Evolutionary conservation across 2,113 vertebrate species (phyloP), one percentile per base, ranked within the genome.

Genomic region (Cebus imitator): DNA sequence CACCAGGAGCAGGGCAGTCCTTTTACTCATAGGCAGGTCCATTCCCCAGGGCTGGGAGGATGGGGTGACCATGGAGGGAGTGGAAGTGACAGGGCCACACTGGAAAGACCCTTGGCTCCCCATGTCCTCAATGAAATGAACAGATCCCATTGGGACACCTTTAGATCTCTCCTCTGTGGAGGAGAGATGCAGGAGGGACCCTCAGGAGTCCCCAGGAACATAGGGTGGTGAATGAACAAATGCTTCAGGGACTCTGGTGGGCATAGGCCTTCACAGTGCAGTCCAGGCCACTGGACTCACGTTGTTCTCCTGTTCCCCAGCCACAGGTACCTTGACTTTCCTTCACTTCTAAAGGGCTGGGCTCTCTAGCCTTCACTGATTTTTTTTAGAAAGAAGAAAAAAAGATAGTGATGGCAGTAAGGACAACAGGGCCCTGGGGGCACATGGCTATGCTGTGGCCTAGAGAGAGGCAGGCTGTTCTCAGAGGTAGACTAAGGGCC

Each of bases 261-360:
- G 37, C 16, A 4, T 20, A 68, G 35, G 8, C 45, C 30, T 64
- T 43, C 27, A 37, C 30, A 45, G 73, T 8, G 20, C 35, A 73
- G 50, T 8, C 17, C 50, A 52, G 52, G 16, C 50, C 52, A 52
- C 45, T 50, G 12, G 23, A 20, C 12, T 48, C 27, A 80, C 27
- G 2, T 20, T 27, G 3, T 17, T 50, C 64, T 48, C 50, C 91
- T 57, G 73, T 37, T 48, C 35, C 57, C 25, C 27, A 32, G 81
- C 7, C 32, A 25, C 37, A n/a, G 1, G 0, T 1, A 43, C 10
- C 70, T n/a, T 8, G 1, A 43, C 10, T 37, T 30, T 5, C 52
- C 43, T 45, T 85, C 35, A 11, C 50, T 50, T 50, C 17, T 66
- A 30, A 81, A 64, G 21, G 14, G 52, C 64, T 23, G 32, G 76